Evolutionary conservation across 2,888 invertebrate species (phyloP), one percentile per base, ranked within the genome.

Genomic region (Coecobrya sp.): DNA sequence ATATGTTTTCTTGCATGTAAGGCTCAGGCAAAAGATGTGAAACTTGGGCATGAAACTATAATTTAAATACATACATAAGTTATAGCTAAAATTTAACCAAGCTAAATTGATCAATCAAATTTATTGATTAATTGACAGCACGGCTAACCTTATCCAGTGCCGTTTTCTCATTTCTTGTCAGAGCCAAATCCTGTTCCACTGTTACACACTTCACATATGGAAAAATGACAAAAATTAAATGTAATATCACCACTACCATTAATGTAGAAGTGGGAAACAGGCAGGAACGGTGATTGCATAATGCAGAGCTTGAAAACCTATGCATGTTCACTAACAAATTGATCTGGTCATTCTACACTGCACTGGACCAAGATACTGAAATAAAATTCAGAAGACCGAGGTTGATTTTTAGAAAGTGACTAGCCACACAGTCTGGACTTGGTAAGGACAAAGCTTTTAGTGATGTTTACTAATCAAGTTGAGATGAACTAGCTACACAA

Each of bases 1-100:
- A 91, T 19, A 91, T 86, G 11, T 91, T 68, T 5, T 45, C 42
- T 42, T 68, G 49, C 91, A 91, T 91, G 52, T 81, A 91, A 0
- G 65, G 65, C 10, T 79, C 45, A 11, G 65, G 45, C 7, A 91
- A 36, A 16, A 49, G n/a, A 16, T 55, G 45, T 0, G 1, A 52
- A 7, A 91, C 86, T 65, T 52, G 16, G 0, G 1, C 11, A 36
- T 45, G 59, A 59, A 91, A 91, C 91, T 91, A 19, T 59, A 11
- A 22, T n/a, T 22, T n/a, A 19, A 30, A 79, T 42, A 0, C 4
- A 22, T 27, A 81, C 11, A 36, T 22, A 22, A 27, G 13, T 22
- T 19, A 30, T 2, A n/a, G n/a, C n/a, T n/a, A 49, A 27, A 49
- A 36, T 36, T 36, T 2, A 36, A 36, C 7, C 36, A 36, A 4